Percentiles rank a stretch among this genome's conserved stretches.
Conservation (phyloP, 53 echinoderm and acorn worm genomes). For the Henricia sp. region DNA sequence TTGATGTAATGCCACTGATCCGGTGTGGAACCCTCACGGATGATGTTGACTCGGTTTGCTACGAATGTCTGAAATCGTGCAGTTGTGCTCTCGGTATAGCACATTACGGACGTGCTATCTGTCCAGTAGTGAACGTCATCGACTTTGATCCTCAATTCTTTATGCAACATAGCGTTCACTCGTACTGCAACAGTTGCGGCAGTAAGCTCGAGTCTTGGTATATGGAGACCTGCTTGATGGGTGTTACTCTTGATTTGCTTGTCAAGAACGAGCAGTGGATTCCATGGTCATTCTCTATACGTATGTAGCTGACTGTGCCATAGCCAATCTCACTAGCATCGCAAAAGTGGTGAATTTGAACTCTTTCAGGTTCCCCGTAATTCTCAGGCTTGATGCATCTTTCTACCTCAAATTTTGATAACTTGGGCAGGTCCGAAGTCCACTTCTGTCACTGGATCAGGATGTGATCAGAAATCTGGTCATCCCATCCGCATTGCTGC, state of each 20-base stretch:
- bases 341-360: conserved; percentile 54
- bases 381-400: conserved; percentile 40
- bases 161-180: conserved; percentile 4
- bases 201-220: conserved; percentile 54
- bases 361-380: conserved; percentile 5
- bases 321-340: conserved; percentile 56
- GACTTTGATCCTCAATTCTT: conserved; percentile 1
- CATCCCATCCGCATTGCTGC: conserved; percentile 30
- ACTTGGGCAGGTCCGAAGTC: conserved; percentile 24
- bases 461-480: conserved; percentile 10
- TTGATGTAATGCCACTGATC: conserved; percentile 45
- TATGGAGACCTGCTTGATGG: conserved; percentile 37
- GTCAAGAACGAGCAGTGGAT: conserved; percentile 28
- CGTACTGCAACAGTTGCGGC: conserved; percentile 58
- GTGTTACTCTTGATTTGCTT: conserved; percentile 19
- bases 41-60: conserved; percentile 43
- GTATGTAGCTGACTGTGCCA: conserved; percentile 47
- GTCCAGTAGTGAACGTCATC: conserved; percentile 53
- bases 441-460: conserved; percentile 12
- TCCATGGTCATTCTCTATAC: conserved; percentile 20
- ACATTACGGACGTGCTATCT: conserved; percentile 56
- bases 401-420: conserved; percentile 25
- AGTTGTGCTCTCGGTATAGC: conserved; percentile 57
- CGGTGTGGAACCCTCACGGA: conserved; percentile 52
- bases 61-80: conserved; percentile 54